Base-by-base conservation (phyloP, 2,888 invertebrate species). In the Macroteleia sp. region DNA sequence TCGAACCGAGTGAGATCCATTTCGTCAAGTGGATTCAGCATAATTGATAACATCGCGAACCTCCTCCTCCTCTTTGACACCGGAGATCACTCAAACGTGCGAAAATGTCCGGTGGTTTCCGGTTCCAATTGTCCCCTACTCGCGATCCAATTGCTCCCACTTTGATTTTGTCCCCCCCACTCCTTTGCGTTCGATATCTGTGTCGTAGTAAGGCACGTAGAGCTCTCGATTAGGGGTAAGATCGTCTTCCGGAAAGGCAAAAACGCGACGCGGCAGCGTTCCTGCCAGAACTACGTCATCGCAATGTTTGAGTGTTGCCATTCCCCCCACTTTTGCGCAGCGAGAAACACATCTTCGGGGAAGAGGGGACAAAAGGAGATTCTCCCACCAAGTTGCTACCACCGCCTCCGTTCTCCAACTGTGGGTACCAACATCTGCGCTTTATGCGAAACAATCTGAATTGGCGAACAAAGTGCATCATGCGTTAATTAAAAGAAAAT, bases 201-300 rank as follows among this genome's bases (percentile, higher is more conserved):
- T 57, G 56, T 67, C 52, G 61, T 48, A 34, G 69, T 57, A 54
- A 52, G 67, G 54, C 73, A 69, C 78, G 77, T 56, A 70, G 59
- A 50, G 61, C 34, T 42, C 57, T 48, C 59, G 80, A 75, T 74
- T 59, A 80, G 76, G 76, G 80, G 77, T 78, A 70, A 69, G 52
- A 67, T 79, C 77, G 82, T 81, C 83, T 85, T 81, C 81, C 84
- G 83, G 77, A 70, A 77, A 80, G 82, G 85, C 84, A 87, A 88
- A 88, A 86, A 86, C 87, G 83, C 86, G 85, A 85, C 86, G 85
- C 83, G 79, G 77, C 79, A 83, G 80, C 87, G 89, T 87, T 88
- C 87, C 88, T 88, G 85, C 87, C 89, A 83, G 80, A 84, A 87
- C 89, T 89, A 89, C 89, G 89, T 90, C 90, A 90, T 89, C 84